phyloP scores from a whole-genome alignment of 1,140 invertebrate genomes.

The Diorhabda sublineata region DNA sequence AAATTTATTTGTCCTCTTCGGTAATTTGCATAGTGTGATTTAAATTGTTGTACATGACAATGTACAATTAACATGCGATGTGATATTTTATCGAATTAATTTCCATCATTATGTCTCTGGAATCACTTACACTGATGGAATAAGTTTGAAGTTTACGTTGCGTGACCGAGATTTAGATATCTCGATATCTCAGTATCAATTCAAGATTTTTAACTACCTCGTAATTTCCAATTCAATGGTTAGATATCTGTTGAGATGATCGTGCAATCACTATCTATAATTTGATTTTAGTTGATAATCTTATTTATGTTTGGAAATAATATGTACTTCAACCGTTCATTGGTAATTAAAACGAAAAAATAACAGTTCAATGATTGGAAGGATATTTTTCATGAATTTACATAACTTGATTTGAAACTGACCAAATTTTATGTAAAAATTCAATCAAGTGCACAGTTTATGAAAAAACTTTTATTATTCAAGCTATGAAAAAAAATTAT shows the following conservation, averaged over 20 bases:
- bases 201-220: background rate
- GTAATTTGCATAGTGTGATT: conserved; percentile 2
- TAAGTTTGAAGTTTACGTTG: background rate
- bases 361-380: background rate
- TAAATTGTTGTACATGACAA: conserved; percentile 2
- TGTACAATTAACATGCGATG: conserved; percentile 1
- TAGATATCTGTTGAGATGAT: background rate
- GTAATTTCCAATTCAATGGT: conserved; percentile 2
- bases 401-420: no score
- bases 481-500: no score
- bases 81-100: conserved; percentile 1
- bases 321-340: background rate
- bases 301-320: background rate
- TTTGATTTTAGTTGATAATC: conserved; percentile 1
- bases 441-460: no score
- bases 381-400: no score
- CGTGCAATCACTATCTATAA: background rate
- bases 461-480: no score
- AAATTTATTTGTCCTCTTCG: conserved; percentile 2
- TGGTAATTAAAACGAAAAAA: background rate
- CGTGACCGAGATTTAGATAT: conserved; percentile 1
- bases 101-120: conserved; percentile 1
- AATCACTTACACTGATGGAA: conserved; percentile 2
- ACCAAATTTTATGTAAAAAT: no score
- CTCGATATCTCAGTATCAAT: background rate